phyloP scores from a whole-genome alignment of 64 coral and sea anemone species.

The Porites lutea region DNA sequence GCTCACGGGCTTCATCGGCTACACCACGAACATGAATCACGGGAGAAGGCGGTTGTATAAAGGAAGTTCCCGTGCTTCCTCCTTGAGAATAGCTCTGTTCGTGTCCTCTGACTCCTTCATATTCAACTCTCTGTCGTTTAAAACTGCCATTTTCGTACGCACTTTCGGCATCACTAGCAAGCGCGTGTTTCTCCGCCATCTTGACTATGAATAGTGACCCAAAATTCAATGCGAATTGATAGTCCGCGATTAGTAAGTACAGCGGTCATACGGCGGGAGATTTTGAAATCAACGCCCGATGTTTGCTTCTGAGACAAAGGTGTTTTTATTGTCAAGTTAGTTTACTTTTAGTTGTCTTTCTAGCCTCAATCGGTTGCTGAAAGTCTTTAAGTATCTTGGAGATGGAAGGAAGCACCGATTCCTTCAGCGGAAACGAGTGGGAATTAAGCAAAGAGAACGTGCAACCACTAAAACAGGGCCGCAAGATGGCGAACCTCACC shows the following conservation, averaged over 20 bases:
- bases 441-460: slow-evolving; percentile 99
- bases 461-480: slow-evolving; percentile 94
- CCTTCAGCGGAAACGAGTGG: slow-evolving; percentile 79
- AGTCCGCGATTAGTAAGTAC: neutral
- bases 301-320: neutral
- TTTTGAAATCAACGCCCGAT: slow-evolving; percentile 76
- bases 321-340: neutral
- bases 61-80: slow-evolving; percentile 36
- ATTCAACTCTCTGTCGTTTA: slow-evolving; percentile 63
- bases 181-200: slow-evolving; percentile 84
- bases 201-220: slow-evolving; percentile 3
- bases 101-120: slow-evolving; percentile 12
- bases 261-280: slow-evolving; percentile 53
- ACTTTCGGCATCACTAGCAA: slow-evolving; percentile 40
- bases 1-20: slow-evolving; percentile 89
- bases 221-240: neutral
- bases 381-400: neutral
- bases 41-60: slow-evolving; percentile 76
- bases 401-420: slow-evolving; percentile 77
- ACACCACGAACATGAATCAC: slow-evolving; percentile 96
- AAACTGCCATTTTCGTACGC: slow-evolving; percentile 57
- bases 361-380: neutral
- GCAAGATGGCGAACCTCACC: slow-evolving; percentile 90
- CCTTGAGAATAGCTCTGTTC: neutral
- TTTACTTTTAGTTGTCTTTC: neutral